Evolutionary conservation across 2,888 invertebrate genomes (phyloP), one percentile per base, ranked within the genome.

Genomic region (Diaperis boleti): DNA sequence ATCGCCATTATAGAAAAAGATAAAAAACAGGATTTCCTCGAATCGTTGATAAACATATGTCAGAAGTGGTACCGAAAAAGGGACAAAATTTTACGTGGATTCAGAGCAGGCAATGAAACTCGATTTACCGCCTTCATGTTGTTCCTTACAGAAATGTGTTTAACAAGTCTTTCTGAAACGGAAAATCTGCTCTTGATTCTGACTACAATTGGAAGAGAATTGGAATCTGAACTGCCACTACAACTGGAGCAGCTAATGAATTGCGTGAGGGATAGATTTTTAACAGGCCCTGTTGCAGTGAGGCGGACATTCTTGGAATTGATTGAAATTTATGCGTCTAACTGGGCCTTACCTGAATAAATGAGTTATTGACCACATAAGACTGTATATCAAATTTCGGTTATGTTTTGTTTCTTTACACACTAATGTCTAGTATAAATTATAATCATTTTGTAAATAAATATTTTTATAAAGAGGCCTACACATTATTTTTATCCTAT

Each of bases 121-220:
- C 86, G 87, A 63, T 89, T 87, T 77, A 92, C 90, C 76, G 92
- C 94, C 69, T 95, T 94, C 84, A 93, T 95, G 86, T 91, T 91
- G 81, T 94, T 94, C 84, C 85, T 95, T 68, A 92, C 93, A 74
- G 94, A 95, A 86, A 92, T 95, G 89, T 94, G 93, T 3, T 89
- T 92, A 70, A 90, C 92, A 74, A 92, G 92, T 47, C 84, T 92
- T 49, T 88, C 91, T 55, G 94, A 95, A 84, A 92, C 93, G 75
- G 94, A 94, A 82, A 92, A 92, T 79, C 85, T 96, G 62, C 95
- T 95, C 83, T 92, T 92, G 81, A 93, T 95, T 68, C 83, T 95
- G 73, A 94, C 94, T 18, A 92, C 93, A 76, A 91, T 94, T 78
- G 95, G 95, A 0, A 89, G 92, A 69, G 95, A 95, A 81, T 84